A percentile compares a stretch with the other conserved stretches of the same genome.
Conservation (phyloP, 2,888 invertebrate species). For the Unio pictorum region DNA sequence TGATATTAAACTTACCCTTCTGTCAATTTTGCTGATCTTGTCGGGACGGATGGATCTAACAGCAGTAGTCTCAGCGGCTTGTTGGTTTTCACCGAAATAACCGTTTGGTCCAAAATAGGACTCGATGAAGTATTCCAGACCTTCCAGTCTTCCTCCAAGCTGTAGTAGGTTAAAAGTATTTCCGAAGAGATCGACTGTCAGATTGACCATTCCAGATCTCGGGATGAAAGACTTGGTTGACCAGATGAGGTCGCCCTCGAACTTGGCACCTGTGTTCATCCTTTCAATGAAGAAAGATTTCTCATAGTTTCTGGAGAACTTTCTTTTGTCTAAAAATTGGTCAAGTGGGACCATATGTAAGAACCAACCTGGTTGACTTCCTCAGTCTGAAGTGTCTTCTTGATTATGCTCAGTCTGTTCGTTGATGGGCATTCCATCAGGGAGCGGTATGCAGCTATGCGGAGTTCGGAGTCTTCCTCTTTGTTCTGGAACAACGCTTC, state of each 20-base stretch:
- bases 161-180: constrained; percentile 90
- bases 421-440: constrained; percentile 91
- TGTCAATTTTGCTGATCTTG: constrained; percentile 39
- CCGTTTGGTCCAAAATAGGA: constrained; percentile 81
- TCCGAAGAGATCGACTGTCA: constrained; percentile 76
- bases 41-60: constrained; percentile 34
- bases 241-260: constrained; percentile 69
- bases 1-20: constrained; percentile 24
- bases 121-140: constrained; percentile 88
- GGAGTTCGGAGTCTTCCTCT: constrained; percentile 84
- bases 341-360: constrained; percentile 94
- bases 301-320: constrained; percentile 93
- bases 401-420: constrained; percentile 81
- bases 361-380: constrained; percentile 85
- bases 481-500: constrained; percentile 81
- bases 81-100: constrained; percentile 72
- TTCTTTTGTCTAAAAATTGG: constrained; percentile 89
- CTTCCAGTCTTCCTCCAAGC: constrained; percentile 87
- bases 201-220: constrained; percentile 66
- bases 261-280: constrained; percentile 77
- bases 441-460: constrained; percentile 90
- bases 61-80: constrained; percentile 27
- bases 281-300: constrained; percentile 85
- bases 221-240: constrained; percentile 68
- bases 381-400: constrained; percentile 67